Conservation (phyloP, 2,113 vertebrate species). For the Chloebia gouldiae region DNA sequence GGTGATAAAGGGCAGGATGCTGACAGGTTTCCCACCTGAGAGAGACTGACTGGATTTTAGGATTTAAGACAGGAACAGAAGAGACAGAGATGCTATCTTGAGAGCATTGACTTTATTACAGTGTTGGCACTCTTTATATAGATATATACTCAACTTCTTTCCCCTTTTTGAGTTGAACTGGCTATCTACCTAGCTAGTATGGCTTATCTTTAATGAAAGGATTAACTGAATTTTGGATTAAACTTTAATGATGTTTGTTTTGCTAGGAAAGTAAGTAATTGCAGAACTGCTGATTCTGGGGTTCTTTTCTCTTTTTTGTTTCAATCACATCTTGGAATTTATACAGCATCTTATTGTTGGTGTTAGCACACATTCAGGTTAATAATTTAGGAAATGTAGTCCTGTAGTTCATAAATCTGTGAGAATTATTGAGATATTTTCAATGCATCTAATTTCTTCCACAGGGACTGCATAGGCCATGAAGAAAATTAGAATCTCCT, state of each 20-base stretch:
- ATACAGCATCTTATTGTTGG: not conserved
- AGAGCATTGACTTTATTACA: not conserved
- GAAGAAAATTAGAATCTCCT: not conserved
- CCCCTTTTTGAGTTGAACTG: not conserved
- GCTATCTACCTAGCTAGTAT: not conserved
- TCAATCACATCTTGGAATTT: not conserved
- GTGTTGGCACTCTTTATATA: not conserved
- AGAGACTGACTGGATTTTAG: not conserved
- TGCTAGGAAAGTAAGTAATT: not conserved
- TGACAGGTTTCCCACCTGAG: not conserved
- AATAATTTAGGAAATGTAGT: not conserved
- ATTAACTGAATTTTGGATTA: not conserved
- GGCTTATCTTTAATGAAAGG: not conserved
- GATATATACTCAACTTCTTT: not conserved
- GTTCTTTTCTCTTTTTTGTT: not conserved
- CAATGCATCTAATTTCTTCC: not conserved
- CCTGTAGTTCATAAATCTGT: not conserved
- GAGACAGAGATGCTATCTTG: not conserved
- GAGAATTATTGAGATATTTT: not conserved
- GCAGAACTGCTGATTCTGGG: not conserved
- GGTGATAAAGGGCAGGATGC: not conserved
- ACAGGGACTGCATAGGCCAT: not conserved
- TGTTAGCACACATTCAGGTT: not conserved
- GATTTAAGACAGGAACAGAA: not conserved
- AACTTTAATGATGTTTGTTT: not conserved